Conservation (phyloP, 2,888 invertebrate species). For the Lithosia quadra region DNA sequence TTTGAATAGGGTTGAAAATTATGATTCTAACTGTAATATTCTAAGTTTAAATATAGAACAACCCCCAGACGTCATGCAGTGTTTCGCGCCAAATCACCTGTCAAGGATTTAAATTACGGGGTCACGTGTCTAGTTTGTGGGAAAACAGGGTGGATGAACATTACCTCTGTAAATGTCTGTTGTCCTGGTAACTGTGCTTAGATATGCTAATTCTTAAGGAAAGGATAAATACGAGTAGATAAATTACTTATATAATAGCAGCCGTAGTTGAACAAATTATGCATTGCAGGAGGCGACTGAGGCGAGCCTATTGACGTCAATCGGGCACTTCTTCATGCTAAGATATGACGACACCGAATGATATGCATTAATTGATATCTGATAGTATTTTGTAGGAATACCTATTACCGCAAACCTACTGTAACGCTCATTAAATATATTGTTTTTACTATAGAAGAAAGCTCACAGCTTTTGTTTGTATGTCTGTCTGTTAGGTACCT, state of each 20-base stretch:
- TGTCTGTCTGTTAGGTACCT: too few species aligned
- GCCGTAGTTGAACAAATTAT: too few species aligned
- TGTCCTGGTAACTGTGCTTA: slow-evolving; percentile 38
- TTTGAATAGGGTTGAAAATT: background rate
- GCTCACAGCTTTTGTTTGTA: too few species aligned
- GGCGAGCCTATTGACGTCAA: too few species aligned
- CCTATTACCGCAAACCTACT: too few species aligned
- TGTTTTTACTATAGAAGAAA: too few species aligned
- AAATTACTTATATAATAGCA: too few species aligned
- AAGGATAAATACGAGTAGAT: background rate
- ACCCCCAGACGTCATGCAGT: slow-evolving; percentile 54
- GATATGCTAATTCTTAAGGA: slow-evolving; percentile 37
- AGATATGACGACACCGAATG: too few species aligned
- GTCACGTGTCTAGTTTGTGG: slow-evolving; percentile 60
- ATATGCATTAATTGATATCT: too few species aligned
- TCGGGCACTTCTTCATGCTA: too few species aligned
- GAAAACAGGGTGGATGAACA: slow-evolving; percentile 18
- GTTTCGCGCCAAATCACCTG: slow-evolving; percentile 67
- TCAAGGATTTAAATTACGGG: slow-evolving; percentile 65
- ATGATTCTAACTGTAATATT: background rate
- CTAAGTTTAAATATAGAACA: slow-evolving; percentile 20
- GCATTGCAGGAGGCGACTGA: too few species aligned
- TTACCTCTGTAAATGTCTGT: slow-evolving; percentile 26
- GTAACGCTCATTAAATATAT: too few species aligned
- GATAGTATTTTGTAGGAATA: background rate